phyloP scores from a whole-genome alignment of 92 coral and sea anemone species.

The Porites cylindrica region DNA sequence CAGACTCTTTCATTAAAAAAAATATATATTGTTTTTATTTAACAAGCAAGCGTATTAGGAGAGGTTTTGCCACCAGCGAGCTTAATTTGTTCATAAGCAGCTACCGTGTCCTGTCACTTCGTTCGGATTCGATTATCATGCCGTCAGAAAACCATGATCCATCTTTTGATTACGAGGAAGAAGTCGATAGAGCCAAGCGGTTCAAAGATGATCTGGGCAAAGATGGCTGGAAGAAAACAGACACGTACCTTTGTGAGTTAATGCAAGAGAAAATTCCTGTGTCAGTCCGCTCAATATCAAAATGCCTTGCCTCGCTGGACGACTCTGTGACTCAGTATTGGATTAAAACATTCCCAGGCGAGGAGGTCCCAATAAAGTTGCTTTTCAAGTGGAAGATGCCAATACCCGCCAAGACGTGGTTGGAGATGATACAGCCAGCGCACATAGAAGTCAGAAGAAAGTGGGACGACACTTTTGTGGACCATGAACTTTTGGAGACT shows the following conservation, averaged over 20 bases:
- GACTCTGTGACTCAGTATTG: not conserved
- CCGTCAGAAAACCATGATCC: not conserved
- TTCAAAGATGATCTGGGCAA: conserved; percentile 30
- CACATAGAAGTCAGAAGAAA: conserved; percentile 19
- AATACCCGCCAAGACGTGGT: conserved; percentile 16
- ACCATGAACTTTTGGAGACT: not conserved
- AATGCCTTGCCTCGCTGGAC: not conserved
- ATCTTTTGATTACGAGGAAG: conserved; percentile 18
- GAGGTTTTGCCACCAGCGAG: no score
- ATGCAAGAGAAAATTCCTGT: no score
- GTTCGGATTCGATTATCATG: not conserved
- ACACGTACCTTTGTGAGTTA: no score
- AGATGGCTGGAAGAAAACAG: conserved; percentile 10
- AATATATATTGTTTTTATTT: no score
- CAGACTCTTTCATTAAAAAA: no score
- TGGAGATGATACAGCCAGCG: conserved; percentile 26
- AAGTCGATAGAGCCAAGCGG: not conserved
- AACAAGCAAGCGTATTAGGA: no score
- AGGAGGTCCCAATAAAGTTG: conserved; percentile 42
- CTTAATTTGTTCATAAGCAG: no score
- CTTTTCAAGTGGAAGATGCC: conserved; percentile 29
- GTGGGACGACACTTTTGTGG: conserved; percentile 47
- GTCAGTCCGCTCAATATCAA: no score
- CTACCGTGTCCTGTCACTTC: no score
- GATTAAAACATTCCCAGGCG: conserved; percentile 4